Base-by-base conservation (phyloP, 2,888 invertebrate species). In the Antheraea assamensis region DNA sequence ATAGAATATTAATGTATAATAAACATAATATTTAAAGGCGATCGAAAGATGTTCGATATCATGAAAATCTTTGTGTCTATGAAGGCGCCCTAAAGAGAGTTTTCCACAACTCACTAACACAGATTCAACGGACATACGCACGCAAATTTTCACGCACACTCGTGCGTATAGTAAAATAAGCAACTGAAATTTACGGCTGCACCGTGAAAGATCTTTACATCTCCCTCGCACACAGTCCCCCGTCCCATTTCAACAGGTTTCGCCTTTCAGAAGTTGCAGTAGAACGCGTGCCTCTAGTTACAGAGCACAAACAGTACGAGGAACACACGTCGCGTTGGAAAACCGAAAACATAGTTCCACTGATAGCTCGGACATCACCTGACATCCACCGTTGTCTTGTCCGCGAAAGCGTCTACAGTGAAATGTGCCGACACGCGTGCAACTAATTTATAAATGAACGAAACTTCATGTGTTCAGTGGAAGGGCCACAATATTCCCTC, bases 201-300 rank as follows among this genome's bases (percentile, higher is more conserved):
- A 79, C 78, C 74, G 84, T 76, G 83, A 81, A 82, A 86, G 73
- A 58, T 75, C 71, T 15, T 71, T 74, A 76, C 80, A 79, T 93
- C 93, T 85, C 89, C 73, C 82, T 94, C 89, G 79, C 88, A 76
- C 93, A 74, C 88, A 85, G 88, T 87, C 86, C 86, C 87, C 90
- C 81, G 87, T 92, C 90, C 92, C 88, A 94, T 93, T 94, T 94
- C 94, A 94, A 94, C 94, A 94, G 94, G 94, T 94, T 94, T 93
- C 92, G 90, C 91, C 88, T 94, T 92, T 94, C 93, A 94, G 91
- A 87, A 86, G 88, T 90, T 90, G 92, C 93, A 92, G 90, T 87
- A 84, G 89, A 90, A 88, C 90, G 92, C 92, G 93, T 93, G 92
- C 90, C 92, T 88, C 89, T 93, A 92, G 93, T 93, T 92, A 90